Base-by-base conservation (phyloP, 2,797 vertebrate species). In the Ctenochaetus hawaiiensis region DNA sequence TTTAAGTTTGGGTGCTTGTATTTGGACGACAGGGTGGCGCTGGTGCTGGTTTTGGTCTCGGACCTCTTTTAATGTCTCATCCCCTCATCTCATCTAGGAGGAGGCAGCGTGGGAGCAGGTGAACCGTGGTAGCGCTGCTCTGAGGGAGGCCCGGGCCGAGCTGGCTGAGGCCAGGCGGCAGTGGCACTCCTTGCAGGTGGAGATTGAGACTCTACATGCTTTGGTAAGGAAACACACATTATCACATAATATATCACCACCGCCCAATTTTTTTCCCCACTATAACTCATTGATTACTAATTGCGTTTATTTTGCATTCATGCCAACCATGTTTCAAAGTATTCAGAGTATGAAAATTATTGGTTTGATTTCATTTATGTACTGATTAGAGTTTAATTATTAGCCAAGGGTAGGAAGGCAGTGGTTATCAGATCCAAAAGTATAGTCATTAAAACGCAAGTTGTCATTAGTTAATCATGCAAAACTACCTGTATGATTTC, bases 161-260 rank as follows among this genome's bases (percentile, higher is more conserved):
- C 94, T 99, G 4, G 92, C 94, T 0, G 96, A 98, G 86, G 98
- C 97, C 12, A 92, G 96, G 12, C 94, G 95, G 69, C 97, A 96
- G 87, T 99, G 97, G 97, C 95, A 97, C 75, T 93, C 93, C 22
- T 95, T 99, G 81, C 97, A 99, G 94, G 94, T 96, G 1, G 98
- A 99, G 94, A 98, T 98, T 0, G 96, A 97, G 78, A 97, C 97
- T 37, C 94, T 99, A 20, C 97, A 97, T 0, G 97, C 97, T 8
- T 83, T 98, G 96, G 98, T 99, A 88, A 95, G 96, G 72, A 72
- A 77, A 57, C 56, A 8, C 10, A 17, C 51, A n/a, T 37, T 12
- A 34, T 56, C 16, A 43, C 8, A 6, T 34, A 34, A 5, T 34
- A 7, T 34, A 34, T 34, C 30, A 34, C 30, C 30, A 34, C 30